Evolutionary conservation across 1,140 invertebrate species (phyloP), one percentile per base, ranked within the genome.

Genomic region (Chymomyza costata): DNA sequence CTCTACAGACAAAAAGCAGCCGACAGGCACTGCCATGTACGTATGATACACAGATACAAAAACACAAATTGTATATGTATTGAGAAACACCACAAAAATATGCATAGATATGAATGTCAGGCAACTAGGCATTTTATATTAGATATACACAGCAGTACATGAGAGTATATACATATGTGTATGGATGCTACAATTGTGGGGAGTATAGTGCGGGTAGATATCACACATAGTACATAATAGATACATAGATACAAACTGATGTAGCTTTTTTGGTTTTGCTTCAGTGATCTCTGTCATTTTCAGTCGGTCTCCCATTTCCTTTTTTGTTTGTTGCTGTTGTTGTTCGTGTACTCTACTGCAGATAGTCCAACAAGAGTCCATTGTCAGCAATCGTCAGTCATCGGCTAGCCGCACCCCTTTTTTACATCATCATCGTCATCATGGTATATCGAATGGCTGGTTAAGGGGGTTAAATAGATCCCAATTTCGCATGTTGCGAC

Each of bases 261-360:
- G 59, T 65, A 71, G 69, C 50, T 51, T 53, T 34, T 78, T 80
- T 53, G 64, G 73, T 73, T 70, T 55, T 80, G 73, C 73, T 80
- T 80, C 64, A 80, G 74, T 81, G 73, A 80, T 81, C 73, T 73
- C 67, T 81, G 56, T 73, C 73, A 81, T 80, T 81, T 81, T 64
- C 63, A 63, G 67, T 11, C 13, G 5, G 31, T 81, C 64, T 78
- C 74, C 64, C 73, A 80, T 80, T 80, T 80, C 73, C 73, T 80
- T 80, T 80, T 78, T 63, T 37, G 17, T 37, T 34, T 19, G 18
- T 64, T 51, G 44, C 25, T 50, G 41, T 46, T 48, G n/a, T n/a
- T n/a, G n/a, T n/a, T n/a, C n/a, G n/a, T n/a, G n/a, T n/a, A n/a
- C n/a, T n/a, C n/a, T n/a, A n/a, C n/a, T n/a, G n/a, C n/a, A n/a